These are phyloP conservation scores for Pherbina coryleti DNA, from an alignment of 2,888 invertebrate genomes.

Conservation along the genomic window DNA sequence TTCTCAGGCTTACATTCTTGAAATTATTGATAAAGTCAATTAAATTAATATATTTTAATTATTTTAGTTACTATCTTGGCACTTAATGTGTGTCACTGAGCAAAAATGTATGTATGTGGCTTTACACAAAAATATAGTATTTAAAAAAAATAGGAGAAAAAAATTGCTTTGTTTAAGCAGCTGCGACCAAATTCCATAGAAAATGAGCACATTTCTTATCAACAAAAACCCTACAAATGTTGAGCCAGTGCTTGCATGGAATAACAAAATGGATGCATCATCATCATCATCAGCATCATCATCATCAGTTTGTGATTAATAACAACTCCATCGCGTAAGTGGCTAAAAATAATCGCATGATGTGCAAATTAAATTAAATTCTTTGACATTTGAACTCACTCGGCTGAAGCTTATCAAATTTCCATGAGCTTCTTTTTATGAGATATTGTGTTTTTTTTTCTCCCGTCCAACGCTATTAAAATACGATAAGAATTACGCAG, in stretches of 20 bases:
- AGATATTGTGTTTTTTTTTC: neutral
- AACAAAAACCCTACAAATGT: neutral
- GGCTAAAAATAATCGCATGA: slow-evolving; percentile 24
- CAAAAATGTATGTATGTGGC: no score
- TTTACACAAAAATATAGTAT: no score
- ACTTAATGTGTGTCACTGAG: no score
- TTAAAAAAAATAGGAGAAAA: neutral
- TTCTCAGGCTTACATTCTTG: no score
- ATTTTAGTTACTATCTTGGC: no score
- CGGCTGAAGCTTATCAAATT: slow-evolving; percentile 1
- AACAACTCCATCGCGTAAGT: neutral
- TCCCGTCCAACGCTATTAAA: neutral
- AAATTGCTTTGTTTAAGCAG: slow-evolving; percentile 12
- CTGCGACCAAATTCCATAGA: neutral
- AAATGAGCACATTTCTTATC: slow-evolving; percentile 8
- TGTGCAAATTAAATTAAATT: slow-evolving; percentile 14
- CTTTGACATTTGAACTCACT: slow-evolving; percentile 22
- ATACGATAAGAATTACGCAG: neutral
- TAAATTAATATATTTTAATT: no score
- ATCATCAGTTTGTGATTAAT: neutral
- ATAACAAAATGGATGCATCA: neutral
- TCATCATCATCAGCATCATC: neutral
- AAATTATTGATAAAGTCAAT: no score
- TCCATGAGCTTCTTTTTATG: neutral
- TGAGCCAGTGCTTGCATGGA: neutral